Evolutionary conservation across 2,888 invertebrate species (phyloP).

Genomic region (Limnephilus auricula): DNA sequence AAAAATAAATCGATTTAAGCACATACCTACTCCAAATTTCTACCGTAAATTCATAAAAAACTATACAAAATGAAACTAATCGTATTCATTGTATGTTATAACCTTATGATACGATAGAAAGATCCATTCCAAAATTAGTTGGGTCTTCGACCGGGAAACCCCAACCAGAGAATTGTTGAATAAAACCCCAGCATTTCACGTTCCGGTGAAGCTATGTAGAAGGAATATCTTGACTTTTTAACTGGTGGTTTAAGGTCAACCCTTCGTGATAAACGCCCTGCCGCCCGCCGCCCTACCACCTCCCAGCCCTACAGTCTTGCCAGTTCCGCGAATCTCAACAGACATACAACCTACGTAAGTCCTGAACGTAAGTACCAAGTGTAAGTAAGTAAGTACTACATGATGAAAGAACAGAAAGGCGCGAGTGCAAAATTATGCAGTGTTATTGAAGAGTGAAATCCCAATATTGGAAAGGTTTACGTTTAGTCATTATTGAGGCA

Average conservation of each 20-base stretch:
- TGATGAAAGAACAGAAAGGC: background rate
- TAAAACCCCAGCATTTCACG: background rate
- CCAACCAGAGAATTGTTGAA: background rate
- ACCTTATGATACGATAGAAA: background rate
- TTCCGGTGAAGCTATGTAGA: slow-evolving; percentile 29
- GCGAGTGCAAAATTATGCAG: background rate
- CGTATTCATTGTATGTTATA: background rate
- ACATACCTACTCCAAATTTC: no score
- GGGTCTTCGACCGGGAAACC: background rate
- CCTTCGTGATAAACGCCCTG: slow-evolving; percentile 26
- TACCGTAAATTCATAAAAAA: background rate
- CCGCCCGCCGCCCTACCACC: background rate
- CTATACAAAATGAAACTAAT: background rate
- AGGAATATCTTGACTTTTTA: slow-evolving; percentile 33
- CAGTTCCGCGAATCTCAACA: slow-evolving; percentile 2
- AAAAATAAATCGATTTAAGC: no score
- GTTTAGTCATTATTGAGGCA: no score
- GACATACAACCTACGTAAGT: background rate
- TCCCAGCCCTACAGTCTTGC: background rate
- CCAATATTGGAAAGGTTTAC: no score
- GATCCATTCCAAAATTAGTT: background rate
- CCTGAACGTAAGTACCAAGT: background rate
- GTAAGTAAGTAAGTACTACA: no score
- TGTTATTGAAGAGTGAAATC: no score
- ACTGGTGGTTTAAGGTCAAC: slow-evolving; percentile 32